phyloP scores from a whole-genome alignment of 1,140 invertebrate genomes.

The Manduca sexta region DNA sequence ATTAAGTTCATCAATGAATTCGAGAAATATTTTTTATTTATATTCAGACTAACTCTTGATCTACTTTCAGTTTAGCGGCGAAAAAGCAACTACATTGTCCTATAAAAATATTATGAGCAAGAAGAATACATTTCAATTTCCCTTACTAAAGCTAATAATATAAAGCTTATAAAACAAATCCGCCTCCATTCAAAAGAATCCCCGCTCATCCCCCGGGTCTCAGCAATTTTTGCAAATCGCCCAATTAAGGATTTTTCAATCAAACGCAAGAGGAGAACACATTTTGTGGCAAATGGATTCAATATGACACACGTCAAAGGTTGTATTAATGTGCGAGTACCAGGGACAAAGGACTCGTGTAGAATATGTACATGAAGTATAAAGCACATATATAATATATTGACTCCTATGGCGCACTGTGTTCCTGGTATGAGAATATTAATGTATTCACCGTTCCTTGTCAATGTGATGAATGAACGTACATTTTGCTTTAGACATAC shows the following conservation, averaged over 20 bases:
- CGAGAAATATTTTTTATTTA: too few relatives aligned
- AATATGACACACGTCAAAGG: neutral
- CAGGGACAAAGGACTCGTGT: neutral
- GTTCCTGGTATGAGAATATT: constrained; percentile 1
- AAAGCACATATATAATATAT: neutral
- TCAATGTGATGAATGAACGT: constrained; percentile 12
- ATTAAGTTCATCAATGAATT: too few relatives aligned
- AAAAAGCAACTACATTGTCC: too few relatives aligned
- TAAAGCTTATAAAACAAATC: constrained; percentile 5
- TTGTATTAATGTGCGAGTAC: too few relatives aligned
- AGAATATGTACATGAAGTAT: neutral
- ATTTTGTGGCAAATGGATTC: neutral
- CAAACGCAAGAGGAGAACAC: neutral
- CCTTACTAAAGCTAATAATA: constrained; percentile 5
- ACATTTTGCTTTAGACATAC: constrained; percentile 7
- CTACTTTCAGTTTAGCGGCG: too few relatives aligned
- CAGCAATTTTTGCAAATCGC: constrained; percentile 15
- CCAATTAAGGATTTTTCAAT: constrained; percentile 14
- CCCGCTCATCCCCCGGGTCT: constrained; percentile 2
- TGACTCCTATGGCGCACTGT: neutral
- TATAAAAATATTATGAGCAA: too few relatives aligned
- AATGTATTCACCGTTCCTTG: constrained; percentile 2
- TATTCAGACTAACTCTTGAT: too few relatives aligned
- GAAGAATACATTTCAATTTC: too few relatives aligned
- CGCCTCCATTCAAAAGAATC: constrained; percentile 1